Conservation (phyloP, 2,113 vertebrate genomes). For the Dinomys branickii region DNA sequence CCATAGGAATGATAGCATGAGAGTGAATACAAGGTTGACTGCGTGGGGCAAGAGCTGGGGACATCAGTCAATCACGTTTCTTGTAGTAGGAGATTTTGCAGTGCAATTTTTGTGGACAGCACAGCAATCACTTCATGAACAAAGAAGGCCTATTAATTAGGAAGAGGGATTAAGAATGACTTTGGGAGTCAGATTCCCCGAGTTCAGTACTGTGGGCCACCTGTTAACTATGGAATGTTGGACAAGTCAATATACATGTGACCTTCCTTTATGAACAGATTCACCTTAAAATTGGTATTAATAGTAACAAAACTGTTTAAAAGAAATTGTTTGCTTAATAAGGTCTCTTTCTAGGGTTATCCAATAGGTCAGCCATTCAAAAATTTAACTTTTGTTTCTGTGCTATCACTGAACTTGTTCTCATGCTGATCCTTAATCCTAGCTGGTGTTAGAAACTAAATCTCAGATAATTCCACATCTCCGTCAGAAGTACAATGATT, state of each 20-base stretch:
- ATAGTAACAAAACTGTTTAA: background rate
- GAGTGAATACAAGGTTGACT: background rate
- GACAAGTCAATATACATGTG: background rate
- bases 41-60: background rate
- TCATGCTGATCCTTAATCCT: background rate
- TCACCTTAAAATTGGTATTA: background rate
- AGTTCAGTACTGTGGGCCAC: background rate
- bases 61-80: background rate
- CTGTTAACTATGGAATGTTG: background rate
- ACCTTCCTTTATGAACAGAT: background rate
- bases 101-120: background rate
- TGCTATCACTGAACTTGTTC: background rate
- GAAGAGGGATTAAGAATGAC: background rate
- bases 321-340: background rate
- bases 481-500: background rate
- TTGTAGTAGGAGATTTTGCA: background rate
- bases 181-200: background rate
- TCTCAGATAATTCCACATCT: background rate
- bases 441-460: background rate
- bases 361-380: background rate
- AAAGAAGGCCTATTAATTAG: background rate
- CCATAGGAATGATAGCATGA: background rate
- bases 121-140: background rate
- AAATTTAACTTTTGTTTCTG: background rate
- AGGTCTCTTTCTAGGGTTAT: background rate